phyloP scores from a whole-genome alignment of 37 sponge, comb jelly and placozoan genomes.

The Aplysina aerophoba region DNA sequence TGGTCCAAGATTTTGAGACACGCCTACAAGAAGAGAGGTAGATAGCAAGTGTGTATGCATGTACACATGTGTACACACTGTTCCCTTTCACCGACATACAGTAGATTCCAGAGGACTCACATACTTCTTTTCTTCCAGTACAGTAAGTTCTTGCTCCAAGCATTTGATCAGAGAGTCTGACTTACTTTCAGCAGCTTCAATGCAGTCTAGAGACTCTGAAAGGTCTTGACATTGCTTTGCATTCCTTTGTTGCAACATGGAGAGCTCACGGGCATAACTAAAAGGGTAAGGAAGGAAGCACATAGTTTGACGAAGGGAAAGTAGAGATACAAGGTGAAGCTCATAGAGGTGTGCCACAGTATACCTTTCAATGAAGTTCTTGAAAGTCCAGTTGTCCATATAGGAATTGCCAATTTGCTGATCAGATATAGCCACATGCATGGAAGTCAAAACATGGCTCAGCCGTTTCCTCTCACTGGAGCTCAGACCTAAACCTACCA shows the following conservation, averaged over 20 bases:
- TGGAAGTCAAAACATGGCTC: neutral
- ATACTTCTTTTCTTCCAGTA: slow-evolving; percentile 71
- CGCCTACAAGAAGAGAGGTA: slow-evolving; percentile 1
- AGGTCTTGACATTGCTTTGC: slow-evolving; percentile 7
- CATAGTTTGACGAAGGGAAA: neutral
- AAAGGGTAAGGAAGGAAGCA: neutral
- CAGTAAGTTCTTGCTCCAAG: slow-evolving; percentile 37
- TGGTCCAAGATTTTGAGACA: slow-evolving; percentile 71
- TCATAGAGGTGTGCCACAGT: neutral
- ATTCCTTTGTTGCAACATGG: neutral
- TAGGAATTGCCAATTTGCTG: neutral
- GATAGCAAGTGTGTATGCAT: neutral
- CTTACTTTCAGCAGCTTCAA: slow-evolving; percentile 29
- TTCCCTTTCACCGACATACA: neutral
- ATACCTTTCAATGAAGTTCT: slow-evolving; percentile 80
- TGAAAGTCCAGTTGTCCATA: slow-evolving; percentile 61
- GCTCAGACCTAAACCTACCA: too few relatives aligned
- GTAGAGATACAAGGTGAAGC: too few relatives aligned
- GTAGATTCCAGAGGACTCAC: slow-evolving; percentile 9
- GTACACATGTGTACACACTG: neutral
- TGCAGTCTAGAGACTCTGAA: slow-evolving; percentile 33
- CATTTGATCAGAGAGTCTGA: slow-evolving; percentile 49
- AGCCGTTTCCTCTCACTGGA: neutral
- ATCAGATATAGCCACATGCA: slow-evolving; percentile 20
- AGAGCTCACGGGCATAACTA: slow-evolving; percentile 58